Evolutionary conservation across 1,140 invertebrate genomes (phyloP).

Genomic region (Heterodera schachtii): DNA sequence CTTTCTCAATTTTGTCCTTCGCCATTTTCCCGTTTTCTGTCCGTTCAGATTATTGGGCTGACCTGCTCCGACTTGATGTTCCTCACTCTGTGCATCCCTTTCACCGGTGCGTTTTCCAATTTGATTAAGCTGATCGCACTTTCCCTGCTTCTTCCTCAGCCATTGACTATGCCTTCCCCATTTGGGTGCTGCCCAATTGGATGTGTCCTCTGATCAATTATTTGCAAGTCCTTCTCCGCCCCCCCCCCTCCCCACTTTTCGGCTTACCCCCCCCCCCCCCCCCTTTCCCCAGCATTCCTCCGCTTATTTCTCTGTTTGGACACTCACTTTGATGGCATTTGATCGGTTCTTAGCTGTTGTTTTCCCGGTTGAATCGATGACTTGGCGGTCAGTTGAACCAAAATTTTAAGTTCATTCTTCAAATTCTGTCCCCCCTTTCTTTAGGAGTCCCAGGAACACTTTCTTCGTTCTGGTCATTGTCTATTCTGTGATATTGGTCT

Average conservation of each 20-base stretch:
- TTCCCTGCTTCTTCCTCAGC: conserved; percentile 67
- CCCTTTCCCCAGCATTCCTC: conserved; percentile 72
- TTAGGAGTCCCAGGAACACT: conserved; percentile 83
- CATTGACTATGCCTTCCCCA: conserved; percentile 80
- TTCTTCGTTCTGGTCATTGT: conserved; percentile 44
- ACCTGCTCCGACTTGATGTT: conserved; percentile 82
- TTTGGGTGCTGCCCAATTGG: conserved; percentile 74
- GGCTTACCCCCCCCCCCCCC: not conserved
- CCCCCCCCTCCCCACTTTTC: not conserved
- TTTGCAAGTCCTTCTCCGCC: conserved; percentile 46
- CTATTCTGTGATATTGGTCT: conserved; percentile 55
- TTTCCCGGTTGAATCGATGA: conserved; percentile 34
- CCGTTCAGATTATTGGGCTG: conserved; percentile 45
- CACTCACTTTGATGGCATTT: conserved; percentile 88
- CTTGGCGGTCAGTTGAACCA: conserved; percentile 8
- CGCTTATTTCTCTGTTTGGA: conserved; percentile 89
- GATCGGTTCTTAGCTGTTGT: conserved; percentile 82
- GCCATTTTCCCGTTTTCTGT: not conserved
- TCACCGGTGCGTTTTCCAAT: conserved; percentile 70
- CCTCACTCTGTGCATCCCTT: conserved; percentile 91
- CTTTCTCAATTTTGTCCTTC: not conserved
- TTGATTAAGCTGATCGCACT: not conserved
- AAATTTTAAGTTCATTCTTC: not conserved
- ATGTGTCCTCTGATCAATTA: conserved; percentile 62
- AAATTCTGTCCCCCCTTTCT: conserved; percentile 66